These are phyloP conservation scores for Otolemur garnettii DNA, from an alignment of 2,113 vertebrate genomes.

Conservation along the genomic window DNA sequence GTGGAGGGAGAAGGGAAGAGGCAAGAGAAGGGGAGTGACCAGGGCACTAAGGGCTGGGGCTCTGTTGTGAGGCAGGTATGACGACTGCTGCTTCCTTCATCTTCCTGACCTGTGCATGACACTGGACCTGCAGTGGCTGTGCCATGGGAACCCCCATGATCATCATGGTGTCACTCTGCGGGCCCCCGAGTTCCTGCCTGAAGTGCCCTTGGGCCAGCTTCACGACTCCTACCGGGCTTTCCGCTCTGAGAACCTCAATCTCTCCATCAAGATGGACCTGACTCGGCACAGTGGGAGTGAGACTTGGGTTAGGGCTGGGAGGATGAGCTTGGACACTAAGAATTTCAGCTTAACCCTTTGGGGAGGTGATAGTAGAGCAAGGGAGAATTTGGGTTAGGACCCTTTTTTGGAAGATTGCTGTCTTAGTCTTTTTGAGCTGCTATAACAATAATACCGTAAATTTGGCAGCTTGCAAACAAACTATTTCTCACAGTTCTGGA, in stretches of 20 bases:
- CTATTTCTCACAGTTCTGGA: background rate
- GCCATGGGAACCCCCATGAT: conserved; percentile 97
- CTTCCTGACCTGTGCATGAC: conserved; percentile 97
- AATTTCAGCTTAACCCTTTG: conserved; percentile 1
- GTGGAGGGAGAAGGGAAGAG: background rate
- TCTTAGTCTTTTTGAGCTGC: background rate
- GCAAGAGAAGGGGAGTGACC: background rate
- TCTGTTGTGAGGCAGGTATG: conserved; percentile 90
- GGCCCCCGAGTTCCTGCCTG: conserved; percentile 92
- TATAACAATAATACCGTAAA: background rate
- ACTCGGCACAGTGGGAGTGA: conserved; percentile 90
- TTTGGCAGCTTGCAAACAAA: background rate
- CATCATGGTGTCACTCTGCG: conserved; percentile 95
- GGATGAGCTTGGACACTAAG: conserved; percentile 13
- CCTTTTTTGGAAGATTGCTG: background rate
- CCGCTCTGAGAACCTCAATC: conserved; percentile 98
- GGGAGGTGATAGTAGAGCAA: conserved; percentile 16
- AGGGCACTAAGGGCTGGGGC: conserved; percentile 52
- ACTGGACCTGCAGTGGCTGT: conserved; percentile 97
- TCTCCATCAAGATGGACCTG: conserved; percentile 97
- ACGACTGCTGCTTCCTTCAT: conserved; percentile 98
- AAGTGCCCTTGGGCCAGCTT: conserved; percentile 93
- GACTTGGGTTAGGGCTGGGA: conserved; percentile 67
- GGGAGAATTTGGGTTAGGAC: conserved; percentile 7
- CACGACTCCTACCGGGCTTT: conserved; percentile 98